A percentile compares a stretch with the other conserved stretches of the same genome.
Conservation (phyloP, 2,888 invertebrate species). For the Clepsis dumicolana region DNA sequence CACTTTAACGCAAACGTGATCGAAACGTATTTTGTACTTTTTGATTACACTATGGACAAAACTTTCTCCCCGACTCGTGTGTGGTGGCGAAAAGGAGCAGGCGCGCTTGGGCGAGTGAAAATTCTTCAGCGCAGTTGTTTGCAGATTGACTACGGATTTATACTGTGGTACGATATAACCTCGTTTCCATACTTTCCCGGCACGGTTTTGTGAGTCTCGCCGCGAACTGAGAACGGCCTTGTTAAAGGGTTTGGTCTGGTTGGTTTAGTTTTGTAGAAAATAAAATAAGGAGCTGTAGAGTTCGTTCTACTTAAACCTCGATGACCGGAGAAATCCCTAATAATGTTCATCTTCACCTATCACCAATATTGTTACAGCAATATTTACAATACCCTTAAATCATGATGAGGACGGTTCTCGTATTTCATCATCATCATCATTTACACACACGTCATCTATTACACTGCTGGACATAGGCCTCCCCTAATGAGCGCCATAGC, state of each 20-base stretch:
- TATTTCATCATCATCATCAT: too few relatives aligned
- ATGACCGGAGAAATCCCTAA: neutral
- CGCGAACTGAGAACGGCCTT: slow-evolving; percentile 19
- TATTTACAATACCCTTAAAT: neutral
- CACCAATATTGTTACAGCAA: too few relatives aligned
- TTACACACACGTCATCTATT: too few relatives aligned
- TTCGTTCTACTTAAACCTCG: too few relatives aligned
- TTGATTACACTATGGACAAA: too few relatives aligned
- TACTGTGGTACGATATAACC: slow-evolving; percentile 28
- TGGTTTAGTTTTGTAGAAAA: slow-evolving; percentile 20
- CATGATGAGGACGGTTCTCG: neutral
- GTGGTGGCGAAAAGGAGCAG: neutral
- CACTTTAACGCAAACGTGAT: too few relatives aligned
- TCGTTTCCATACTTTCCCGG: slow-evolving; percentile 42
- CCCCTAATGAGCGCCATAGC: too few relatives aligned
- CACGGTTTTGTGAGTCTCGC: slow-evolving; percentile 32
- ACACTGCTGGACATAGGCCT: too few relatives aligned
- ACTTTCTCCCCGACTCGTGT: neutral
- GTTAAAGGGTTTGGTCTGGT: slow-evolving; percentile 30
- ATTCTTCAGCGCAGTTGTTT: neutral
- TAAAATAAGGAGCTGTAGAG: neutral
- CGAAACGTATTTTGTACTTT: too few relatives aligned
- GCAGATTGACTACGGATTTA: neutral
- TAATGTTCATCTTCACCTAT: too few relatives aligned
- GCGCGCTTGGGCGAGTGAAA: neutral